phyloP scores from a whole-genome alignment of 2,797 vertebrate species.

The Kryptolebias ocellatus region DNA sequence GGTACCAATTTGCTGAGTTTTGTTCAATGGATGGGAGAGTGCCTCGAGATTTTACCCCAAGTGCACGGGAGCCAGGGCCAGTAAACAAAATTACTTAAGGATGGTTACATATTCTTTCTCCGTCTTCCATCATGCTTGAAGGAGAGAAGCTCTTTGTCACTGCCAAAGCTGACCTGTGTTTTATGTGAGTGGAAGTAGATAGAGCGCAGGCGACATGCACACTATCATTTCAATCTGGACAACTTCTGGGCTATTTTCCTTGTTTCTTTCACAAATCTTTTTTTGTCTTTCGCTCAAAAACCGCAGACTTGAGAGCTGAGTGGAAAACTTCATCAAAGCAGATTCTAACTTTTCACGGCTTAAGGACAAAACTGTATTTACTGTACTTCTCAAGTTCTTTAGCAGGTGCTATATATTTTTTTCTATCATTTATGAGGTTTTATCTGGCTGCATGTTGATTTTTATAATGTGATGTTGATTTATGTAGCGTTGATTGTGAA shows the following conservation, averaged over 20 bases:
- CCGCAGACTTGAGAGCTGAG: constrained; percentile 28
- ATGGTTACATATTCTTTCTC: constrained; percentile 71
- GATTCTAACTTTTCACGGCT: constrained; percentile 53
- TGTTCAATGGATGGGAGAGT: constrained; percentile 84
- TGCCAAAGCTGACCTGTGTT: constrained; percentile 61
- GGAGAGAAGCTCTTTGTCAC: constrained; percentile 74
- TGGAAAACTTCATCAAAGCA: constrained; percentile 69
- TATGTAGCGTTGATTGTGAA: constrained; percentile 69
- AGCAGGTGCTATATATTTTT: constrained; percentile 43
- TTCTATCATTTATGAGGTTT: constrained; percentile 36
- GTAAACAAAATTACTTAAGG: constrained; percentile 81
- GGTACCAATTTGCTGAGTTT: constrained; percentile 90
- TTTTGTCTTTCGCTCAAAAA: constrained; percentile 11
- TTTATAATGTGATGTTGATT: constrained; percentile 76
- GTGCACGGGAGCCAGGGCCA: constrained; percentile 63
- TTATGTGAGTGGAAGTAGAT: constrained; percentile 58
- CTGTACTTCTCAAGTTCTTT: constrained; percentile 25
- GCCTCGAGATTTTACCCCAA: constrained; percentile 71
- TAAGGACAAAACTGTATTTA: constrained; percentile 43
- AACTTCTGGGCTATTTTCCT: constrained; percentile 50
- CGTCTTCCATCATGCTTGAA: constrained; percentile 72
- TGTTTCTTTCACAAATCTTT: constrained; percentile 44
- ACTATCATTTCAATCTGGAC: constrained; percentile 58
- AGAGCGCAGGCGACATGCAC: constrained; percentile 43
- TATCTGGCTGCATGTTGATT: constrained; percentile 64